These are phyloP conservation scores for Phyllostomus hastatus DNA, from an alignment of 2,113 vertebrate species.

Conservation along the genomic window DNA sequence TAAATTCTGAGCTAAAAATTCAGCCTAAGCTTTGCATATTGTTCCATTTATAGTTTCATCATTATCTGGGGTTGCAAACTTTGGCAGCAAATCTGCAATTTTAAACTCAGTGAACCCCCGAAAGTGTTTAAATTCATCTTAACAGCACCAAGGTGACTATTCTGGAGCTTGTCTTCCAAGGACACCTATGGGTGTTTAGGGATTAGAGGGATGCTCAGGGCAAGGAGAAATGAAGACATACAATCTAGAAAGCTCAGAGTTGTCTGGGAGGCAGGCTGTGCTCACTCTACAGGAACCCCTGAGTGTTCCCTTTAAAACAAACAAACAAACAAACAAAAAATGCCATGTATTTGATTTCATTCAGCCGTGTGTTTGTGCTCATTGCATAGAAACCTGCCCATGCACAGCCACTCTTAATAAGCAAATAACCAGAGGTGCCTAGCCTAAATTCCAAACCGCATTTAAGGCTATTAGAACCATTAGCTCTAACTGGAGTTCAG, in stretches of 20 bases:
- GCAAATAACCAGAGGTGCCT: background rate
- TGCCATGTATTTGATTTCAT: background rate
- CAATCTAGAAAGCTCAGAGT: background rate
- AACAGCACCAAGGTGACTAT: background rate
- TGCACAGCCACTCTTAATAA: background rate
- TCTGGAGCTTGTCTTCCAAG: background rate
- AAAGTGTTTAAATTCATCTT: background rate
- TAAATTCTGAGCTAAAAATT: background rate
- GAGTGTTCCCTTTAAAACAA: background rate
- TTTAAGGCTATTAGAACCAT: background rate
- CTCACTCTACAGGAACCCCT: background rate
- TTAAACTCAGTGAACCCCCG: background rate
- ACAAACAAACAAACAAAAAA: background rate
- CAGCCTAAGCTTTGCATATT: background rate
- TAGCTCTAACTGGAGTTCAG: conserved; percentile 17
- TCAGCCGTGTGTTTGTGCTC: background rate
- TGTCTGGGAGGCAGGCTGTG: background rate
- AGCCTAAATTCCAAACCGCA: conserved; percentile 1
- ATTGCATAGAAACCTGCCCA: background rate
- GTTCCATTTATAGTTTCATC: background rate
- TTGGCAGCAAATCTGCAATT: background rate
- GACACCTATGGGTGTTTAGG: background rate
- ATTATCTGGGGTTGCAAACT: background rate
- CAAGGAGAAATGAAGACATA: background rate
- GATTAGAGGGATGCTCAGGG: background rate